Evolutionary conservation across 2,888 invertebrate genomes (phyloP), one percentile per base, ranked within the genome.

Genomic region (Cryptus viduatorius): DNA sequence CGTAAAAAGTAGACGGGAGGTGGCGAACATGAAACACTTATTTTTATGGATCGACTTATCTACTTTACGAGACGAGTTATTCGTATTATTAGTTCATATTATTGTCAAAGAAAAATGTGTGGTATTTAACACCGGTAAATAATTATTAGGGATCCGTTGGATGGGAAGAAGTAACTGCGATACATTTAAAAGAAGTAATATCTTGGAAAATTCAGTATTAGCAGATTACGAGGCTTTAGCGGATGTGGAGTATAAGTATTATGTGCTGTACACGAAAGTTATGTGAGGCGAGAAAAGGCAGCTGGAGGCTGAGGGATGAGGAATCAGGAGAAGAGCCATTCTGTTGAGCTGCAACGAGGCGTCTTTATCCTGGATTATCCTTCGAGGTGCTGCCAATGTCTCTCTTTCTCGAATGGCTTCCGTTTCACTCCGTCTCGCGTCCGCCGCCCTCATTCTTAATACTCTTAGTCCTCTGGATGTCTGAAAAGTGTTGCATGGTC

Each of bases 331-430:
- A 79, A 73, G 78, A 71, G 79, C 71, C 48, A 76, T 73, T 80
- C 65, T 75, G 71, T 72, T 48, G 81, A 84, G 86, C 77, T 82
- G 82, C 79, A 83, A 82, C 83, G 83, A 86, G 84, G 85, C 86
- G 78, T 86, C 84, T 85, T 88, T 82, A 86, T 86, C 86, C 87
- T 29, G 82, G 88, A 86, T 88, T 86, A 88, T 87, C 87, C 86
- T 78, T 84, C 85, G 79, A 71, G 48, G 86, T 85, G 86, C 83
- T 85, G 86, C 83, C 85, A 86, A 86, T 86, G 78, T 82, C 86
- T 67, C 56, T 78, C 50, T 19, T 56, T 37, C 71, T 64, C 56
- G 31, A 14, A 42, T 53, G 3, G 24, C 42, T 71, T 73, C 64
- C 59, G 61, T 65, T 68, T 56, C 37, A 10, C 65, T 59, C 8